Base-by-base conservation (phyloP, 2,113 vertebrate species). In the Anarrhichthys ocellatus region DNA sequence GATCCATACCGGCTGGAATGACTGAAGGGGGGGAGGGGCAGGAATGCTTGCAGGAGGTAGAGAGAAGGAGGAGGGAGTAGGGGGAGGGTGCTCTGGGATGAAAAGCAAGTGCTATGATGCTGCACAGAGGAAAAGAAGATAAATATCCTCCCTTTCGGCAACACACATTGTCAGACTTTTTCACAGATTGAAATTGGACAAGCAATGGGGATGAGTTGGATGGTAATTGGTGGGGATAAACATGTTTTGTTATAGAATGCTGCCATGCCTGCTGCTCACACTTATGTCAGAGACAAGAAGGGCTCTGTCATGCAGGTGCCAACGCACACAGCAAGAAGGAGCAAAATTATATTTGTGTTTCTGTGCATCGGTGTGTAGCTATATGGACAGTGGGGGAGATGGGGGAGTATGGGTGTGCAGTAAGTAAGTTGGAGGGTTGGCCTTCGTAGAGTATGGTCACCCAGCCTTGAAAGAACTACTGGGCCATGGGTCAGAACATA, bases 1-100 rank as follows among this genome's bases (percentile, higher is more conserved):
- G 72, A 88, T 81, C 83, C 80, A 90, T 91, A 82, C 78, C 46
- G 54, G 80, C 68, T 18, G 66, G 34, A 76, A 83, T 71, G 82
- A 70, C 81, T 85, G 29, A 74, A 78, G 48, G 78, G 87, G 87
- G 82, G 92, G 90, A 83, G 68, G 85, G 90, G 86, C 73, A 86
- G 85, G 81, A 85, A 87, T 90, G 87, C 87, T 87, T 84, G 83
- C 67, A 85, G 71, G 74, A 92, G 88, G 79, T 74, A 89, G 81
- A 79, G 86, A 82, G 75, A 84, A 78, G 34, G 68, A 79, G 76
- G 72, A 52, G 63, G 81, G 76, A 73, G 81, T 38, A 65, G 77
- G 75, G 80, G 75, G 58, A 14, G 80, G 70, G 58, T 32, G 58
- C 40, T 81, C 52, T 52, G 22, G 81, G 83, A 86, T 88, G 78